Conservation (phyloP, 2,888 invertebrate species). For the Aleiodes leptofemur region DNA sequence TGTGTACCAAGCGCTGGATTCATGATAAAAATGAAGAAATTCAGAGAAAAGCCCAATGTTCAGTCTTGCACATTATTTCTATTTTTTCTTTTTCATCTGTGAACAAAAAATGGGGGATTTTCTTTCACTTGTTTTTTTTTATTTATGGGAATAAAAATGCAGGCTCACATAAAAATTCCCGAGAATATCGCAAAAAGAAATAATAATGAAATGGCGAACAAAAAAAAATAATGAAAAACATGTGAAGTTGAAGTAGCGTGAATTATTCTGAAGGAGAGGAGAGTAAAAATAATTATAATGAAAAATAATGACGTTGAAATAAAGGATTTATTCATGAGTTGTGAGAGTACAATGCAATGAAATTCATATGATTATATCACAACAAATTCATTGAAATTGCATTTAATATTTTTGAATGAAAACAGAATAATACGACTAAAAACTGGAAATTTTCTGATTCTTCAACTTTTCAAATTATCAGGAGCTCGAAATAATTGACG, state of each 20-base stretch:
- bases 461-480: too few species aligned
- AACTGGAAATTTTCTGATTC: too few species aligned
- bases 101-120: background rate
- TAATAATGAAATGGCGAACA: background rate
- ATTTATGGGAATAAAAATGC: background rate
- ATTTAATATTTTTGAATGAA: too few species aligned
- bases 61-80: background rate
- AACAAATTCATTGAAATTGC: too few species aligned
- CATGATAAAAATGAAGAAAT: constrained; percentile 33
- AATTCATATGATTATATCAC: too few species aligned
- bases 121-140: background rate
- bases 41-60: constrained; percentile 26
- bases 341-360: too few species aligned
- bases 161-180: too few species aligned
- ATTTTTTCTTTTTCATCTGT: background rate
- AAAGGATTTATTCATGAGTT: background rate
- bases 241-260: background rate
- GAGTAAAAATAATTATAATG: background rate
- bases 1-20: constrained; percentile 25
- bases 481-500: too few species aligned
- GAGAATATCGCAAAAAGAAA: too few species aligned
- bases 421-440: too few species aligned
- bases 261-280: background rate
- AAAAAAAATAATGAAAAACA: background rate
- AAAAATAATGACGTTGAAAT: background rate